These are phyloP conservation scores for Leptoteleia sp. DNA, from an alignment of 1,140 invertebrate genomes.

Conservation along the genomic window DNA sequence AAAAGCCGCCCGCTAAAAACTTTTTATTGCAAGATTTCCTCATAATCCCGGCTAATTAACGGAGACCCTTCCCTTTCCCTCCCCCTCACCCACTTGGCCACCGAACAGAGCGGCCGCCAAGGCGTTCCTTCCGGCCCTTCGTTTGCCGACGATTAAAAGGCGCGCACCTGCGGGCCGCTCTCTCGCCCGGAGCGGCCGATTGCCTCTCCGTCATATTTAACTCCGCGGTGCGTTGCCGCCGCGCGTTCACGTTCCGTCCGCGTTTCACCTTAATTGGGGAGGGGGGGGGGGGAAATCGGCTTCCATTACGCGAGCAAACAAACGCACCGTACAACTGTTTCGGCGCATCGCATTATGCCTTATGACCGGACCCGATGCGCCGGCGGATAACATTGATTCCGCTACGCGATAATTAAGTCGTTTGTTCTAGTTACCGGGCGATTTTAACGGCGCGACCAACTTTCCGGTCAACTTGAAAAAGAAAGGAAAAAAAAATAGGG, in stretches of 20 bases:
- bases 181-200: not conserved
- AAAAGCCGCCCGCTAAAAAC: slow-evolving; percentile 23
- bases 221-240: slow-evolving; percentile 1
- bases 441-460: slow-evolving; percentile 3
- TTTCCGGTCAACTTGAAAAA: slow-evolving; percentile 3
- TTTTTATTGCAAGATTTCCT: slow-evolving; percentile 66
- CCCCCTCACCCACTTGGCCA: too few species aligned
- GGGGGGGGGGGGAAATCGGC: slow-evolving; percentile 46
- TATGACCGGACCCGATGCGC: slow-evolving; percentile 24
- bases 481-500: too few species aligned
- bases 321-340: slow-evolving; percentile 19
- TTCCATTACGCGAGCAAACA: slow-evolving; percentile 47
- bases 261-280: slow-evolving; percentile 35
- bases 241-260: not conserved
- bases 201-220: slow-evolving; percentile 12
- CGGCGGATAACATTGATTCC: slow-evolving; percentile 45
- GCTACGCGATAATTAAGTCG: slow-evolving; percentile 43
- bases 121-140: slow-evolving; percentile 27
- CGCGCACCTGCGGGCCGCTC: slow-evolving; percentile 24
- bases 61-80: slow-evolving; percentile 17
- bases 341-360: slow-evolving; percentile 41
- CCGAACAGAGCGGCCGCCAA: not conserved
- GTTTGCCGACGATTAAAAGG: slow-evolving; percentile 25
- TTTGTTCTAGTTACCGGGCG: slow-evolving; percentile 10
- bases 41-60: slow-evolving; percentile 67